These are phyloP conservation scores for Pipa parva DNA, from an alignment of 2,113 vertebrate genomes.

Conservation along the genomic window DNA sequence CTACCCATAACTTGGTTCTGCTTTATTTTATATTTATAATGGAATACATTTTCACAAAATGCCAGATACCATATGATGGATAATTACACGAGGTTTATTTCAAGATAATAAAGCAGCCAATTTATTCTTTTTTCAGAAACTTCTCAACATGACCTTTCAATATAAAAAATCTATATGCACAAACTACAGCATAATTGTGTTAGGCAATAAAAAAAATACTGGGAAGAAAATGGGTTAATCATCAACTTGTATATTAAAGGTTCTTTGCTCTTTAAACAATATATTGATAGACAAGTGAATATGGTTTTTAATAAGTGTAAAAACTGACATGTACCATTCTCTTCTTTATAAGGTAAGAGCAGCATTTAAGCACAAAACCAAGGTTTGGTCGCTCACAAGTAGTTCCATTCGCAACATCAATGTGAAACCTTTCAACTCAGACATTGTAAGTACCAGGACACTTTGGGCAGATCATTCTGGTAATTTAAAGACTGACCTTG, in stretches of 20 bases:
- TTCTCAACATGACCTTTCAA: neutral
- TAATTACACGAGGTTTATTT: neutral
- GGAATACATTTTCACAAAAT: neutral
- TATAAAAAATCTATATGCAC: neutral
- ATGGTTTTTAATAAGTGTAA: too few relatives aligned
- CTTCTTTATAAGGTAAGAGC: constrained; percentile 77
- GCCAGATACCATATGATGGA: neutral
- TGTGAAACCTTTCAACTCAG: constrained; percentile 87
- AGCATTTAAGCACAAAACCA: constrained; percentile 97
- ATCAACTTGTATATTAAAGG: too few relatives aligned
- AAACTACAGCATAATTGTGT: neutral
- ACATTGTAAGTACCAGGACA: constrained; percentile 79
- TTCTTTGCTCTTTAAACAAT: too few relatives aligned
- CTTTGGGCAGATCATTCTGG: too few relatives aligned
- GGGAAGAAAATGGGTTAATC: too few relatives aligned
- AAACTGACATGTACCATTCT: neutral
- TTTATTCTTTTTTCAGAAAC: neutral
- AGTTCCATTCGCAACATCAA: constrained; percentile 82
- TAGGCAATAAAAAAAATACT: too few relatives aligned
- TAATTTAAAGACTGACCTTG: too few relatives aligned
- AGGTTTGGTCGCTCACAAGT: constrained; percentile 93
- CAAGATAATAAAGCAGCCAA: neutral
- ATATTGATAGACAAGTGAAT: too few relatives aligned
- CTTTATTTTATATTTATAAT: neutral
- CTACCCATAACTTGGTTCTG: neutral